These are phyloP conservation scores for Hyla sarda DNA, from an alignment of 2,113 vertebrate genomes.

Conservation along the genomic window DNA sequence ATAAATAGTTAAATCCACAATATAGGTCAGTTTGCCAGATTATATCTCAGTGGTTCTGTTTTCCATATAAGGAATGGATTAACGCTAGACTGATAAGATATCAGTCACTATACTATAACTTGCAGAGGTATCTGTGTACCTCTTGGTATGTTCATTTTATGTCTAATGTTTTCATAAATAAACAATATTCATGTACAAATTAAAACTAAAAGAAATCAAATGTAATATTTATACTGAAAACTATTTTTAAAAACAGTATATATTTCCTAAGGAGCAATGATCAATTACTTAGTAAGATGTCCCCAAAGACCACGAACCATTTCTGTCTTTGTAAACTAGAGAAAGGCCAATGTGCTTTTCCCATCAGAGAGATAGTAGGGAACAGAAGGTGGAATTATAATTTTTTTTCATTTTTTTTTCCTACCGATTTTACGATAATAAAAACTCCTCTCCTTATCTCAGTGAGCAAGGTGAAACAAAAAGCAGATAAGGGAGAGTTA, in stretches of 20 bases:
- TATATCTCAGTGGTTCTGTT: too few relatives aligned
- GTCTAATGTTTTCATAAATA: too few relatives aligned
- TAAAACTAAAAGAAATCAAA: too few relatives aligned
- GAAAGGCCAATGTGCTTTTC: background rate
- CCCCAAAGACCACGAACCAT: background rate
- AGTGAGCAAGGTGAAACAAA: constrained; percentile 24
- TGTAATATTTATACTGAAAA: too few relatives aligned
- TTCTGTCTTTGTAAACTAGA: background rate
- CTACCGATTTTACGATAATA: constrained; percentile 22
- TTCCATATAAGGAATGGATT: too few relatives aligned
- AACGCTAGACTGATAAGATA: too few relatives aligned
- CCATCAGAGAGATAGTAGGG: background rate
- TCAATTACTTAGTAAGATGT: background rate
- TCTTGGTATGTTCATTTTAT: too few relatives aligned
- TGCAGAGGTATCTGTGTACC: too few relatives aligned
- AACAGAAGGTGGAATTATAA: constrained; percentile 5
- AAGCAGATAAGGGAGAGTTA: background rate
- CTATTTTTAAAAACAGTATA: background rate
- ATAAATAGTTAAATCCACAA: too few relatives aligned
- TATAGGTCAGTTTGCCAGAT: too few relatives aligned
- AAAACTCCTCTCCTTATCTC: constrained; percentile 8
- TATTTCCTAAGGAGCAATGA: background rate
- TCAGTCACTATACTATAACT: too few relatives aligned
- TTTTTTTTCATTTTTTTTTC: background rate
- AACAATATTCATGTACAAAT: too few relatives aligned